Evolutionary conservation across 2,113 vertebrate genomes (phyloP).

Genomic region (Sialia sialis): DNA sequence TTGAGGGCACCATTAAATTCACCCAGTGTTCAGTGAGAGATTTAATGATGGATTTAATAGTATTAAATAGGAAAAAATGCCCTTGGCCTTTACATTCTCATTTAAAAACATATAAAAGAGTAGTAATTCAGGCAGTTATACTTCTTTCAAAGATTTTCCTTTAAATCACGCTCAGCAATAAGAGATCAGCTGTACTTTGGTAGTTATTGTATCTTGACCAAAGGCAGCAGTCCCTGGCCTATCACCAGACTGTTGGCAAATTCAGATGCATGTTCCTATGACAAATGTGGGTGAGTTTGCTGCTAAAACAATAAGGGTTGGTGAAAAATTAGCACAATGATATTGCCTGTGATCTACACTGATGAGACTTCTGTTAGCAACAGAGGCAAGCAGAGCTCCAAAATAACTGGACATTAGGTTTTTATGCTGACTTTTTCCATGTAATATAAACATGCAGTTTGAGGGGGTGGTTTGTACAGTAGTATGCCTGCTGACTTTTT

Average conservation of each 20-base stretch:
- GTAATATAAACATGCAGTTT: not conserved
- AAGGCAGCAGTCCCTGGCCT: not conserved
- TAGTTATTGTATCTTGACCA: conserved; percentile 11
- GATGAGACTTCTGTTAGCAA: not conserved
- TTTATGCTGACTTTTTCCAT: not conserved
- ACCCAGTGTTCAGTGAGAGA: conserved; percentile 69
- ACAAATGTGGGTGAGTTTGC: not conserved
- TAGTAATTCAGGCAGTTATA: conserved; percentile 74
- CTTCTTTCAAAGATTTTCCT: conserved; percentile 70
- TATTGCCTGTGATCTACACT: not conserved
- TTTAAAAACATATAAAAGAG: conserved; percentile 80
- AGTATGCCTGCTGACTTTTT: not conserved
- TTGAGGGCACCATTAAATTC: conserved; percentile 79
- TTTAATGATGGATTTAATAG: conserved; percentile 81
- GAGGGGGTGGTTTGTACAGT: rapidly evolving
- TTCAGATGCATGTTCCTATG: not conserved
- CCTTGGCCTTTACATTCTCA: conserved; percentile 78
- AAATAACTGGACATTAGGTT: not conserved
- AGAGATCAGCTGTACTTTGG: conserved; percentile 11
- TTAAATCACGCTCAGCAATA: conserved; percentile 67
- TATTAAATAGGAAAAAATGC: conserved; percentile 75
- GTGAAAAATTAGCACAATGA: not conserved
- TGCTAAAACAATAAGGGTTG: not conserved
- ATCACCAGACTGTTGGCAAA: conserved; percentile 40
- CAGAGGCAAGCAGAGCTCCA: not conserved